A percentile compares a stretch with the other conserved stretches of the same genome.
These are phyloP conservation scores for Busseola fusca DNA, from an alignment of 2,888 invertebrate genomes.

Conservation along the genomic window DNA sequence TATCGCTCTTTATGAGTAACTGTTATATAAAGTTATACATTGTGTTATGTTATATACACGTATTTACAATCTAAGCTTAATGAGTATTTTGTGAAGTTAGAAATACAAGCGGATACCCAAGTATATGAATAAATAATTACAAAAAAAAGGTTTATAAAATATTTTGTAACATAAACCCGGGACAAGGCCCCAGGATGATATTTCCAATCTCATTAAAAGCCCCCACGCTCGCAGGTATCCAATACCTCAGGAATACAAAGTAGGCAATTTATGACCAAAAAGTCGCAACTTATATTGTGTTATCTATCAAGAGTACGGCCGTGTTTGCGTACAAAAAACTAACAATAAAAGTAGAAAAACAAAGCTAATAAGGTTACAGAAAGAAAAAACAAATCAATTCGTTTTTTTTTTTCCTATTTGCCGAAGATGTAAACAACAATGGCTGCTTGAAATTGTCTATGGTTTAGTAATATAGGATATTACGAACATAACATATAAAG, in stretches of 20 bases:
- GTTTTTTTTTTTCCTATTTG: background rate
- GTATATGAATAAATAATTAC: background rate
- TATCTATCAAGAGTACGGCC: slow-evolving; percentile 36
- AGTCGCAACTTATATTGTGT: slow-evolving; percentile 46
- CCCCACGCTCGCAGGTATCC: slow-evolving; percentile 27
- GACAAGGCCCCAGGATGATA: slow-evolving; percentile 22
- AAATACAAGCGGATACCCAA: too few species aligned
- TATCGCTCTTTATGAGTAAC: background rate
- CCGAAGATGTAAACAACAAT: background rate
- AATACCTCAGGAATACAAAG: slow-evolving; percentile 49
- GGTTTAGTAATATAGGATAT: background rate
- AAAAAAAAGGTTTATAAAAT: slow-evolving; percentile 7
- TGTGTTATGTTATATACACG: too few species aligned
- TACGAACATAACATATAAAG: background rate
- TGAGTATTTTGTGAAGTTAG: background rate
- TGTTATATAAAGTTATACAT: background rate
- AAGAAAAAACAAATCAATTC: background rate
- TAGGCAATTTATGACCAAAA: slow-evolving; percentile 54
- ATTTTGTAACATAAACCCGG: background rate
- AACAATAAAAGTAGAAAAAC: slow-evolving; percentile 14
- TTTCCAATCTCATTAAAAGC: slow-evolving; percentile 51
- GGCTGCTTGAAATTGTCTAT: too few species aligned
- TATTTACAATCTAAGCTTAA: background rate
- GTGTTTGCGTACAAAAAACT: slow-evolving; percentile 30
- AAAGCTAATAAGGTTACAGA: background rate